Conservation (phyloP, 1,140 invertebrate species). For the Euborellia annulipes region DNA sequence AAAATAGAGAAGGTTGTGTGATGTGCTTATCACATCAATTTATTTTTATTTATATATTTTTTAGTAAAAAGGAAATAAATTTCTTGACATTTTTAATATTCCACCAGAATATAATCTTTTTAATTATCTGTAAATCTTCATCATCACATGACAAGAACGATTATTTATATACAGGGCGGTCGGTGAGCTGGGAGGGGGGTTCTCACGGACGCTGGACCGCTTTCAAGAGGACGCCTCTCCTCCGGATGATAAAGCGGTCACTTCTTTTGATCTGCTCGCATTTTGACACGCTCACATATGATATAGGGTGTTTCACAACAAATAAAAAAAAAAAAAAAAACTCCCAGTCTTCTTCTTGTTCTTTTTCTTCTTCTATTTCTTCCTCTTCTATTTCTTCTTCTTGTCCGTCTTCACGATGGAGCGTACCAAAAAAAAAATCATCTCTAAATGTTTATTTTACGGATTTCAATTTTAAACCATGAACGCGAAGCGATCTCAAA, state of each 20-base stretch:
- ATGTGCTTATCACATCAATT: too few species aligned
- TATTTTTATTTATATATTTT: too few species aligned
- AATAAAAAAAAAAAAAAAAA: too few species aligned
- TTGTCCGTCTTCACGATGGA: slow-evolving; percentile 11
- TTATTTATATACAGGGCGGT: slow-evolving; percentile 18
- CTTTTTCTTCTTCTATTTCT: slow-evolving; percentile 5
- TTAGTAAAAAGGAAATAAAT: too few species aligned
- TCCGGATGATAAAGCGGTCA: not conserved
- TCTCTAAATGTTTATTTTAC: slow-evolving; percentile 1
- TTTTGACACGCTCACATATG: too few species aligned
- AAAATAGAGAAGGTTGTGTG: too few species aligned
- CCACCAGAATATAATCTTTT: too few species aligned
- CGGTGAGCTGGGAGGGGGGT: not conserved
- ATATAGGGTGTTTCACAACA: too few species aligned
- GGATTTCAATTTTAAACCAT: not conserved
- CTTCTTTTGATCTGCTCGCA: too few species aligned
- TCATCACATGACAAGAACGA: too few species aligned
- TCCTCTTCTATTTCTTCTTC: slow-evolving; percentile 12
- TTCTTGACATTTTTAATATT: too few species aligned
- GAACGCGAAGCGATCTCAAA: not conserved
- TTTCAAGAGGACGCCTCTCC: not conserved
- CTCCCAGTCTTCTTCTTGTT: slow-evolving; percentile 7
- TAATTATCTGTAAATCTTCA: too few species aligned
- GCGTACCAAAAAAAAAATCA: not conserved
- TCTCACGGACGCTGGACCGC: not conserved